Evolutionary conservation across 2,113 vertebrate genomes (phyloP), one percentile per base, ranked within the genome.

Genomic region (Misgurnus mizolepis): DNA sequence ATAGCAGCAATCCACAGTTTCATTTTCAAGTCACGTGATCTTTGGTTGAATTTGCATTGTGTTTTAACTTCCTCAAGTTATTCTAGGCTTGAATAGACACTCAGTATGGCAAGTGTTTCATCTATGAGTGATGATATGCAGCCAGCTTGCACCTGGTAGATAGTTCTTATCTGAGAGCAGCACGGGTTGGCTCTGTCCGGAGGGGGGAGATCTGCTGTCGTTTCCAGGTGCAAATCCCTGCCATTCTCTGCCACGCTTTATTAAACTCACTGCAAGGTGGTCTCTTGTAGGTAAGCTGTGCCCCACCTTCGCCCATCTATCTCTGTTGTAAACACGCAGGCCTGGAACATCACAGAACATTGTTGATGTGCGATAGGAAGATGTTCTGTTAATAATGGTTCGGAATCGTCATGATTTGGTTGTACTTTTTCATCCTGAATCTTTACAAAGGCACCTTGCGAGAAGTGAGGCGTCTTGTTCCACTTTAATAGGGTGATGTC

Each of bases 171-270:
- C 83, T 56, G 71, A 76, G 71, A 78, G 72, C 77, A 76, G 80
- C 83, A 82, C 80, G 76, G 76, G 80, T 82, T 82, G 77, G 77
- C 76, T 66, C 61, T 82, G 80, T 81, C 80, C 45, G 66, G 77
- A 80, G 76, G 80, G 80, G 80, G 80, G 71, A 82, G 80, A 80
- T 82, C 83, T 76, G 71, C 67, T 56, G 41, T 76, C 14, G 55
- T 75, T 61, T 76, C 76, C 83, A 84, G 41, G 80, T 84, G 83
- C 76, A 80, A 83, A 83, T 83, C 77, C 72, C 80, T 71, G 66
- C 77, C 45, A 56, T 69, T 58, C 72, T 81, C 68, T 84, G 76
- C 75, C 60, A 69, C 3, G 67, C 72, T 47, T 34, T 85, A 79
- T 82, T 39, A 78, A 68, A 78, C 76, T 75, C 56, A 78, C 73